Evolutionary conservation across 2,797 vertebrate species (phyloP).

Genomic region (Darevskia nairensis): DNA sequence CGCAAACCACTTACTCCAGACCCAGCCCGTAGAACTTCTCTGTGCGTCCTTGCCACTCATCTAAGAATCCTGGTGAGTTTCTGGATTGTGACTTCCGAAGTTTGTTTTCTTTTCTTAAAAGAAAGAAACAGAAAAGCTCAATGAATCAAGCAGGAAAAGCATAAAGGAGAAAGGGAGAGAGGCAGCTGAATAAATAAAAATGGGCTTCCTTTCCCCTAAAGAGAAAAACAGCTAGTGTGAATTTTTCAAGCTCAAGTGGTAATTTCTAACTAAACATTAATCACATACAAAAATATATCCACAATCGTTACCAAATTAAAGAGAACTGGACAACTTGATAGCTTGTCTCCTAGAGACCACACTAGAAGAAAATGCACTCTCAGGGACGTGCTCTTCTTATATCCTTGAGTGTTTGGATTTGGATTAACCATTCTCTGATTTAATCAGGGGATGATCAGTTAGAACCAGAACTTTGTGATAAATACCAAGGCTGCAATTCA

Average conservation of each 20-base stretch:
- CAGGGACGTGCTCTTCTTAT: slow-evolving; percentile 38
- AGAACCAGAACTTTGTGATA: too few species aligned
- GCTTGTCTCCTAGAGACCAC: slow-evolving; percentile 43
- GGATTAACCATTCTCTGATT: slow-evolving; percentile 40
- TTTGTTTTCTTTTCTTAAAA: slow-evolving; percentile 35
- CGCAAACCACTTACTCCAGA: neutral
- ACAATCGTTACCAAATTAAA: slow-evolving; percentile 52
- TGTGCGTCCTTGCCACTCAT: neutral
- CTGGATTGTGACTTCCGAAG: slow-evolving; percentile 30
- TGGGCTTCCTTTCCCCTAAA: neutral
- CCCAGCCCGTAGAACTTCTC: neutral
- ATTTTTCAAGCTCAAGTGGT: slow-evolving; percentile 25
- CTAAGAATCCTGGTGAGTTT: neutral
- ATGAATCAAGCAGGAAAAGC: slow-evolving; percentile 45
- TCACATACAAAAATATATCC: slow-evolving; percentile 41
- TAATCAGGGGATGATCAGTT: slow-evolving; percentile 26
- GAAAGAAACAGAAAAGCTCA: neutral
- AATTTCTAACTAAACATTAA: slow-evolving; percentile 57
- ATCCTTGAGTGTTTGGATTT: slow-evolving; percentile 33
- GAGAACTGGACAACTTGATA: slow-evolving; percentile 31
- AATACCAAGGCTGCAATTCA: neutral
- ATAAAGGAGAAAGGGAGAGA: neutral
- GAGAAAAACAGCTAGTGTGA: slow-evolving; percentile 53
- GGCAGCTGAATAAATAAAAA: slow-evolving; percentile 58
- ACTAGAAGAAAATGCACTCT: slow-evolving; percentile 49